Evolutionary conservation across 2,888 invertebrate species (phyloP).

Genomic region (Philopedon plagiatum): DNA sequence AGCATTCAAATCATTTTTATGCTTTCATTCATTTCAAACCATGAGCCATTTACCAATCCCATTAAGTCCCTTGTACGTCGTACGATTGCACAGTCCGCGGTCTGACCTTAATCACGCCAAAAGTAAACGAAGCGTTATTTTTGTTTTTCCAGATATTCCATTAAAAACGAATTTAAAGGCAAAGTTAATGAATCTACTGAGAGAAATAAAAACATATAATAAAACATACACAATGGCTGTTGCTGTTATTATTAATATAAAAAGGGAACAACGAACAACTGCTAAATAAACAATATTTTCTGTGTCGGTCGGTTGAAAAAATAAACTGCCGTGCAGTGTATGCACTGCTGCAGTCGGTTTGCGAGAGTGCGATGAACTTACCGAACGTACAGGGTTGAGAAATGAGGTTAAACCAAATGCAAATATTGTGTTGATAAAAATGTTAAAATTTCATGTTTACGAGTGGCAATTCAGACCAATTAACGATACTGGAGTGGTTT

Average conservation of each 20-base stretch:
- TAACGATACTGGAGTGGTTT: too few species aligned
- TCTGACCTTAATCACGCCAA: constrained; percentile 27
- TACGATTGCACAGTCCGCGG: neutral
- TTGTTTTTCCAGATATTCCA: constrained; percentile 37
- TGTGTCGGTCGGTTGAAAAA: constrained; percentile 20
- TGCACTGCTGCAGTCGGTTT: constrained; percentile 18
- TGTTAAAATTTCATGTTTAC: neutral
- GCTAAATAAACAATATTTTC: constrained; percentile 42
- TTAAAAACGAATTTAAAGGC: constrained; percentile 30
- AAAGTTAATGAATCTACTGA: neutral
- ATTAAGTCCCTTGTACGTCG: constrained; percentile 2
- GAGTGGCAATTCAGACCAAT: neutral
- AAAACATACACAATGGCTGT: constrained; percentile 11
- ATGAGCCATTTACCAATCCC: neutral
- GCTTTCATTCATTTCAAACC: neutral
- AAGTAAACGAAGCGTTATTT: constrained; percentile 14
- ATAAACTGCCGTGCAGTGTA: constrained; percentile 6
- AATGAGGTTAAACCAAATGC: constrained; percentile 40
- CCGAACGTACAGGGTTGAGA: constrained; percentile 19
- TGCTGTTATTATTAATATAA: constrained; percentile 32
- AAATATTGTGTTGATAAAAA: neutral
- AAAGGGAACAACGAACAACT: constrained; percentile 18
- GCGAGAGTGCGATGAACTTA: constrained; percentile 25
- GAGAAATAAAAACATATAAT: constrained; percentile 11
- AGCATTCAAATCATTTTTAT: neutral